A percentile compares a stretch with the other conserved stretches of the same genome.
phyloP scores from a whole-genome alignment of 2,113 vertebrate genomes.

The Rhinoderma darwinii region DNA sequence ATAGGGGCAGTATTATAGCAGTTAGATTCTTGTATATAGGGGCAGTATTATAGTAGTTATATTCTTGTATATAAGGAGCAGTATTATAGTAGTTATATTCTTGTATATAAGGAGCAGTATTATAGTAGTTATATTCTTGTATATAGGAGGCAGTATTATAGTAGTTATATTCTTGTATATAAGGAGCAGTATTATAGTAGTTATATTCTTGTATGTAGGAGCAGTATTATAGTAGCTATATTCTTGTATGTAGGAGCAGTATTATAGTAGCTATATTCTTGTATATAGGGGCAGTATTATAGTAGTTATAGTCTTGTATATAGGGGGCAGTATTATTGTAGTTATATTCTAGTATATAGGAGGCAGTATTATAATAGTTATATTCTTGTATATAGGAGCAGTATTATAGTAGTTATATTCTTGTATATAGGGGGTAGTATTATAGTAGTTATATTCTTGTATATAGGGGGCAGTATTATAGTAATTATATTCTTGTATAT shows the following conservation, averaged over 20 bases:
- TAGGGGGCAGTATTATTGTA: not conserved
- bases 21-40: no score
- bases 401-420: slow-evolving; percentile 12
- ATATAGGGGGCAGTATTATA: no score
- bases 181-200: rapidly evolving
- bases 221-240: not conserved
- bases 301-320: not conserved
- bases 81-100: no score
- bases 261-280: slow-evolving; percentile 7
- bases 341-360: not conserved
- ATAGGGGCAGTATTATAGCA: no score
- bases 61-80: no score
- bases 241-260: not conserved
- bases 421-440: not conserved
- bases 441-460: not conserved
- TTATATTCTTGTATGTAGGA: no score
- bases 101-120: no score
- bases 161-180: no score
- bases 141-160: no score
- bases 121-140: no score
- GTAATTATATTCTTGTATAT: not conserved
- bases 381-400: not conserved
- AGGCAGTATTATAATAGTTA: slow-evolving; percentile 1
- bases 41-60: no score
- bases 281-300: not conserved